Conservation (phyloP, 2,797 vertebrate genomes). For the Syndactyla subalaris region DNA sequence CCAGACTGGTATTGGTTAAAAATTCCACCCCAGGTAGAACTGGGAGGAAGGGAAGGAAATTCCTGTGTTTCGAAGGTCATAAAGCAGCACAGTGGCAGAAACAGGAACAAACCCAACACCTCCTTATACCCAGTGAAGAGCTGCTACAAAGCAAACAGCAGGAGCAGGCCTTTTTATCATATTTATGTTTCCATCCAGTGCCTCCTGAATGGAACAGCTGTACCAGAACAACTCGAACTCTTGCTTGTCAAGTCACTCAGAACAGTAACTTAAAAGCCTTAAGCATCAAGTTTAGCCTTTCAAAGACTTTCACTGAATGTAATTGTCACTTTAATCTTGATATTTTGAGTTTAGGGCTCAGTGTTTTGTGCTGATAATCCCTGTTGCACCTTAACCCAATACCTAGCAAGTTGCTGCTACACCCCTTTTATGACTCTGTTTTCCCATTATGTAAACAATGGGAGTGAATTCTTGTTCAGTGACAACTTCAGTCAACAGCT, state of each 20-base stretch:
- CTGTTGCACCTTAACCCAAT: conserved; percentile 10
- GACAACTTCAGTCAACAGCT: conserved; percentile 59
- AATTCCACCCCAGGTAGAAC: not conserved
- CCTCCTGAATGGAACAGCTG: not conserved
- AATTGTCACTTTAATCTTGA: not conserved
- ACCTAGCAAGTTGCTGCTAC: not conserved
- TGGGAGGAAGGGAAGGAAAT: not conserved
- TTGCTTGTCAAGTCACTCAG: not conserved
- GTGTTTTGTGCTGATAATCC: conserved; percentile 1
- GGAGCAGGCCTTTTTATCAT: not conserved
- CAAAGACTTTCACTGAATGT: not conserved
- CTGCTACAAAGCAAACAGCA: not conserved
- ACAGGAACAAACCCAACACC: not conserved
- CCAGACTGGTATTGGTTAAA: not conserved
- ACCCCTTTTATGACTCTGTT: conserved; percentile 18
- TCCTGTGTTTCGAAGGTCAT: not conserved
- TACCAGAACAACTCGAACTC: not conserved
- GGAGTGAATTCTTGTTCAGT: conserved; percentile 49
- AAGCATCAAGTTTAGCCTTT: not conserved
- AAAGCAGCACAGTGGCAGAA: not conserved
- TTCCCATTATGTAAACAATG: conserved; percentile 41
- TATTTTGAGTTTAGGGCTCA: not conserved
- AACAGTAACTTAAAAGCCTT: not conserved
- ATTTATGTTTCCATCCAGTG: not conserved
- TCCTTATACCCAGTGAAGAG: not conserved